phyloP scores from a whole-genome alignment of 2,888 invertebrate genomes.

The Euphydryas editha region DNA sequence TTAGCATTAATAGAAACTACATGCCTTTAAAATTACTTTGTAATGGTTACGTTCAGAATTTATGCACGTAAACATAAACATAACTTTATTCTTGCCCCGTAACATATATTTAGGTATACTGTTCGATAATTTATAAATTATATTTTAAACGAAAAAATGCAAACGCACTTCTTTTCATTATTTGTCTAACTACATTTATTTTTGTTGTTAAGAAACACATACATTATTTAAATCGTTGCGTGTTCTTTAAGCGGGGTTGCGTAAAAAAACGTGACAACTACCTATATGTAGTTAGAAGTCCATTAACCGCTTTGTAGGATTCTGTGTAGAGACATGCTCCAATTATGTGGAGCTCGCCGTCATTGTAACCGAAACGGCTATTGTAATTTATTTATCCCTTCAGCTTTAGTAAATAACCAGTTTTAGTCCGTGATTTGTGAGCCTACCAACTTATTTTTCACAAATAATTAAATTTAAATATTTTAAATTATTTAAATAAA shows the following conservation, averaged over 20 bases:
- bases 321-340: slow-evolving; percentile 47
- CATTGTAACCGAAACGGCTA: slow-evolving; percentile 5
- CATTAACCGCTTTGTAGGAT: slow-evolving; percentile 25
- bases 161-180: not conserved
- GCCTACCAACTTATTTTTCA: too few relatives aligned
- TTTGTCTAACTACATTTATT: slow-evolving; percentile 2
- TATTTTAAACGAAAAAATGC: not conserved
- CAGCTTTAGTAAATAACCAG: not conserved
- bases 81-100: not conserved
- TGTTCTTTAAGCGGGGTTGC: slow-evolving; percentile 20
- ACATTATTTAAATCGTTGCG: slow-evolving; percentile 14
- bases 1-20: slow-evolving; percentile 26
- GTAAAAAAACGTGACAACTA: slow-evolving; percentile 28
- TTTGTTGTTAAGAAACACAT: slow-evolving; percentile 5
- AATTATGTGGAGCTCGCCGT: slow-evolving; percentile 40
- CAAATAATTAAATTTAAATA: too few relatives aligned
- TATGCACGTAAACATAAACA: not conserved
- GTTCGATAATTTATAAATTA: not conserved
- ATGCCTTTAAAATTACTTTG: slow-evolving; percentile 25
- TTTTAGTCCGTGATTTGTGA: not conserved
- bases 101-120: not conserved
- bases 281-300: slow-evolving; percentile 18
- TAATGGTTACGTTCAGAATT: slow-evolving; percentile 21
- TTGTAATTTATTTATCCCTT: slow-evolving; percentile 1
- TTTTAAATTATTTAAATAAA: too few relatives aligned